Base-by-base conservation (phyloP, 1,140 invertebrate species). In the Gryon sp. region DNA sequence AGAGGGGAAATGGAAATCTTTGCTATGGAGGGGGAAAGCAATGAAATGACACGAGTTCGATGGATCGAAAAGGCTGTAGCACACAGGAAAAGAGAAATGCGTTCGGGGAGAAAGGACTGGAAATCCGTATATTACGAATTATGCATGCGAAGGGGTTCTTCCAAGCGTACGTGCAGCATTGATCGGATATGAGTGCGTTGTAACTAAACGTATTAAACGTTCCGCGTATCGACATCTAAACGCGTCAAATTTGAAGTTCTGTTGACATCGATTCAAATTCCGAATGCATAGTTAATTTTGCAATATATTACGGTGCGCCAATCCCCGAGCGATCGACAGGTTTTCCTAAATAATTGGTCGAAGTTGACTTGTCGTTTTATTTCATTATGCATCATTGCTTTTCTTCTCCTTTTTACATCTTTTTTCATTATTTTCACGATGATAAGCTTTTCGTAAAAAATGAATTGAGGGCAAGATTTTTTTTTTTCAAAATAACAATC, bases 121-220 rank as follows among this genome's bases (percentile, higher is more conserved):
- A 63, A 73, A 73, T 63, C 69, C 48, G 48, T 65, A 59, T 62
- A 59, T 73, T 73, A 73, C 65, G 69, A 73, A 73, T 73, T 73
- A 75, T 75, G 60, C 72, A 75, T 75, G 46, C 60, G 19, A 66
- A 53, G 26, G 46, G 62, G 48, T 46, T 59, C 24, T 36, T 20
- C n/a, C n/a, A n/a, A 16, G 46, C 30, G 60, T 75, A 66, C 62
- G 62, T 57, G 59, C 46, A 66, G 62, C 70, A 66, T 66, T 53
- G 60, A 75, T 75, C 62, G 52, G 16, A 60, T 53, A 24, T 6
- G 28, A 53, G 60, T 66, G 46, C 38, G 53, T 60, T 60, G 36
- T 55, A 38, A 75, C 60, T 75, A 50, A 66, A 66, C 62, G 55
- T 66, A 66, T 62, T 53, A 68, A 40, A 66, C 55, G 16, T 62